Conservation (phyloP, 2,797 vertebrate genomes). For the Tangara arthus region DNA sequence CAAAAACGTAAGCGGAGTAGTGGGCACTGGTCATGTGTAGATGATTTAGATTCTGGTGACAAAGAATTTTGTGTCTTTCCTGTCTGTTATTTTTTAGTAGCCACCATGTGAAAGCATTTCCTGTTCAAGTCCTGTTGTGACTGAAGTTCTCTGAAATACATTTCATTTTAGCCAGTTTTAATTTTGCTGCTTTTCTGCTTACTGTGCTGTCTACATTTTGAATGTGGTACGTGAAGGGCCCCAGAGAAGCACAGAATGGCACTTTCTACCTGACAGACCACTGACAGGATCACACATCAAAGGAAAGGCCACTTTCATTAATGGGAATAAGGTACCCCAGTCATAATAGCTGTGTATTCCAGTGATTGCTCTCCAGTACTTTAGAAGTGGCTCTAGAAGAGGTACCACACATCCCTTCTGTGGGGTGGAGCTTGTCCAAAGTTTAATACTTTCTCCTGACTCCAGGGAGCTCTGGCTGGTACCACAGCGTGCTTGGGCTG, state of each 20-base stretch:
- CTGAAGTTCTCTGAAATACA: background rate
- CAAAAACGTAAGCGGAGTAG: background rate
- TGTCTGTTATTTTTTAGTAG: background rate
- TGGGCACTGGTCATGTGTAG: background rate
- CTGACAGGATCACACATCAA: background rate
- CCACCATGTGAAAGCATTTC: background rate
- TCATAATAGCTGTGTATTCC: background rate
- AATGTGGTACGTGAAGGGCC: background rate
- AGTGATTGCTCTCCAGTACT: background rate
- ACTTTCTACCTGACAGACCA: background rate
- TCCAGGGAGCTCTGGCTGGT: background rate
- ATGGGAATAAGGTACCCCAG: background rate
- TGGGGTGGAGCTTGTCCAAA: background rate
- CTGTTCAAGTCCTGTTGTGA: background rate
- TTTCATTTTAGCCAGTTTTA: background rate
- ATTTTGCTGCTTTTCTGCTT: background rate
- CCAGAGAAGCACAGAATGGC: background rate
- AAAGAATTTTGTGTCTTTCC: background rate
- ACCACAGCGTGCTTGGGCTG: background rate
- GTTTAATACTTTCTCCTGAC: background rate
- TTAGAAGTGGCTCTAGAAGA: background rate
- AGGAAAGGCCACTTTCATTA: background rate
- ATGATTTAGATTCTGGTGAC: background rate
- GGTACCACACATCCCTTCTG: background rate
- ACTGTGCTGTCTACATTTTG: background rate